A percentile compares a stretch with the other conserved stretches of the same genome.
These are phyloP conservation scores for Lethrus apterus DNA, from an alignment of 1,140 invertebrate genomes.

Conservation along the genomic window DNA sequence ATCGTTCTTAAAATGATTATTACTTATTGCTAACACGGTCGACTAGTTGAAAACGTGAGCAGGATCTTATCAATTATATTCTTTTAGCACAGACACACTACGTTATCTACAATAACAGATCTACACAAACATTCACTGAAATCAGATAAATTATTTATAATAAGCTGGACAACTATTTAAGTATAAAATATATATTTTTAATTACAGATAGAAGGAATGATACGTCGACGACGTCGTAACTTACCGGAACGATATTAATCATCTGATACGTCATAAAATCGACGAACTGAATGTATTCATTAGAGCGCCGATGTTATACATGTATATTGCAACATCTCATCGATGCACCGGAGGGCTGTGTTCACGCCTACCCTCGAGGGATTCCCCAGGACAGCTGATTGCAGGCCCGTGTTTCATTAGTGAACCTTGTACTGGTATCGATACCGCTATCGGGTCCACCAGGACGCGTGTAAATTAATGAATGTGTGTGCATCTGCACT, in stretches of 20 bases:
- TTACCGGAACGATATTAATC: slow-evolving; percentile 4
- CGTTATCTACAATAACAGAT: no score
- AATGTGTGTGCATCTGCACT: slow-evolving; percentile 14
- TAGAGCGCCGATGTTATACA: slow-evolving; percentile 8
- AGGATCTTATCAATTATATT: no score
- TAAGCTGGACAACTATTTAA: no score
- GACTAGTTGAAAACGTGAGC: no score
- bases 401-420: slow-evolving; percentile 26
- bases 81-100: no score
- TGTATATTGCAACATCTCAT: slow-evolving; percentile 7
- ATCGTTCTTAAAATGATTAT: no score
- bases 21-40: no score
- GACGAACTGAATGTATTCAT: slow-evolving; percentile 13
- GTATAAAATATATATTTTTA: no score
- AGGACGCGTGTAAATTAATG: slow-evolving; percentile 24
- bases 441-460: slow-evolving; percentile 23
- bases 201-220: no score
- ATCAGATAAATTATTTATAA: no score
- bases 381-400: slow-evolving; percentile 20
- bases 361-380: slow-evolving; percentile 12
- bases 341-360: slow-evolving; percentile 1
- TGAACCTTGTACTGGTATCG: slow-evolving; percentile 23
- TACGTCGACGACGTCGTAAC: no score
- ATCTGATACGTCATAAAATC: slow-evolving; percentile 8
- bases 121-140: no score